Evolutionary conservation across 2,888 invertebrate species (phyloP), one percentile per base, ranked within the genome.

Genomic region (Prosapia bicincta): DNA sequence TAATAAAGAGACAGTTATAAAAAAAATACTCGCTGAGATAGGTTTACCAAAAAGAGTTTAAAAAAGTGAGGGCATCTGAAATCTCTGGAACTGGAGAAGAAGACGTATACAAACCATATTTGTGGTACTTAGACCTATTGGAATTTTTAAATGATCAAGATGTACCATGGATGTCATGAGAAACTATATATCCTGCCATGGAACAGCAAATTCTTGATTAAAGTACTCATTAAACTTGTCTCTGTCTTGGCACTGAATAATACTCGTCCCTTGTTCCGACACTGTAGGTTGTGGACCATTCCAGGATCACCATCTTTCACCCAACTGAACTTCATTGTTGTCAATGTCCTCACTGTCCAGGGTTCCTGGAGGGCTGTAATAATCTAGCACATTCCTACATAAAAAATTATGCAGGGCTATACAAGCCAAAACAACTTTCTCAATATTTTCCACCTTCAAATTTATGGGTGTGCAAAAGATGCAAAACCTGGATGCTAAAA

Each of bases 141-240:
- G n/a, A n/a, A n/a, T n/a, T n/a, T n/a, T n/a, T n/a, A n/a, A n/a
- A n/a, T n/a, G n/a, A n/a, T n/a, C n/a, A n/a, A n/a, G n/a, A n/a
- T n/a, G n/a, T n/a, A n/a, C n/a, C n/a, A n/a, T n/a, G n/a, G n/a
- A n/a, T n/a, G n/a, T n/a, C n/a, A n/a, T n/a, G n/a, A n/a, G n/a
- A n/a, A n/a, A n/a, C n/a, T n/a, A 76, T 54, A 6, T 78, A 43
- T 72, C 76, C 76, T 78, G 78, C 77, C 78, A 78, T 71, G 71
- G 70, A 43, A 78, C 78, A 71, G 71, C 71, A 26, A 76, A 75
- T 65, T 77, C 74, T 32, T 77, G 76, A 54, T 74, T 77, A 66
- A 78, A 78, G 66, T 78, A 77, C 20, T 72, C 71, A n/a, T 69
- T 76, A 69, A 77, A 78, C 15, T 75, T 6, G 76, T 78, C 76